phyloP scores from a whole-genome alignment of 2,888 invertebrate genomes.

The Chrysolina haemoptera region DNA sequence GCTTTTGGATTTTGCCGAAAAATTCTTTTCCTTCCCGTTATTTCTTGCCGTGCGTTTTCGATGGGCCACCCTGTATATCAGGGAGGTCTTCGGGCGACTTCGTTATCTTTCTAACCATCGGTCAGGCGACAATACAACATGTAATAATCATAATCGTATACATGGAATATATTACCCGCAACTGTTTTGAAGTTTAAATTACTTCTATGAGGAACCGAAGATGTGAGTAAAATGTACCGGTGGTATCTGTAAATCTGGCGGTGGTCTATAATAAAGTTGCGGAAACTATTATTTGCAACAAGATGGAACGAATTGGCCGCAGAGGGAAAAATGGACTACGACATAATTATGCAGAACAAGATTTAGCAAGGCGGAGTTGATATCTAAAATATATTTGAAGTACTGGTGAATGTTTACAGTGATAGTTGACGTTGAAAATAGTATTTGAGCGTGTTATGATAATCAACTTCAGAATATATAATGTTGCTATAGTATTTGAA shows the following conservation, averaged over 20 bases:
- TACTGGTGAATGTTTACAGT: neutral
- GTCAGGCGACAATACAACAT: conserved; percentile 57
- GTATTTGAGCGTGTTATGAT: too few species aligned
- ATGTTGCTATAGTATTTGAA: too few species aligned
- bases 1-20: too few species aligned
- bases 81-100: too few species aligned
- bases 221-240: conserved; percentile 15
- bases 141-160: conserved; percentile 61
- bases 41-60: too few species aligned
- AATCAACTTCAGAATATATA: too few species aligned
- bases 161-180: conserved; percentile 55
- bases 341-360: neutral
- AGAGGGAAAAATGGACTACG: neutral
- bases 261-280: conserved; percentile 16
- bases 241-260: conserved; percentile 11
- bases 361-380: neutral
- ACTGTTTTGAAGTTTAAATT: conserved; percentile 54
- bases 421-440: too few species aligned
- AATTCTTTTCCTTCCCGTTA: too few species aligned
- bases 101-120: too few species aligned
- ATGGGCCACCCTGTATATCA: too few species aligned
- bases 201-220: conserved; percentile 35
- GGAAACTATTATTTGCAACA: neutral
- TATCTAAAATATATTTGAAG: neutral
- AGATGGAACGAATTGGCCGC: neutral